Evolutionary conservation across 2,888 invertebrate species (phyloP).

Genomic region (Saturnia japonica): DNA sequence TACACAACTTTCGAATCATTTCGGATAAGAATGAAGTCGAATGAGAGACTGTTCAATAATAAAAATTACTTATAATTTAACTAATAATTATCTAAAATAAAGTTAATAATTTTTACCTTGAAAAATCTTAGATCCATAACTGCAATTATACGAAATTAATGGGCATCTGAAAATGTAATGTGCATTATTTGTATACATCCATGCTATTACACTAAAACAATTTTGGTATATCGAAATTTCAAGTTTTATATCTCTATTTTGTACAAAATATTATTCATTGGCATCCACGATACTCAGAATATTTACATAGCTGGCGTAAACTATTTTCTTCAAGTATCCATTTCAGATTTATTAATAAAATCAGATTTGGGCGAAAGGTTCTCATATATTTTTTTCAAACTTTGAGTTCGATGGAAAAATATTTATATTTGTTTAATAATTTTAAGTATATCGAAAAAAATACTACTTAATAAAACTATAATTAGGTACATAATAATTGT

Average conservation of each 20-base stretch:
- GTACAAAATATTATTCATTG: not conserved
- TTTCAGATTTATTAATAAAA: not conserved
- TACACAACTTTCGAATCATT: no score
- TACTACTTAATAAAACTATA: no score
- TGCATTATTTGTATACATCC: not conserved
- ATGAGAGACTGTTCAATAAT: no score
- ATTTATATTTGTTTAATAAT: not conserved
- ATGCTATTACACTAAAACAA: not conserved
- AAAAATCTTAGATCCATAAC: no score
- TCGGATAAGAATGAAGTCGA: no score
- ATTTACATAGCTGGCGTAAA: not conserved
- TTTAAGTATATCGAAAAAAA: no score
- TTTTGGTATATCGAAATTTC: not conserved
- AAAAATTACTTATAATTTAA: no score
- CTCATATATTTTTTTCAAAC: not conserved
- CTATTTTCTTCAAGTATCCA: not conserved
- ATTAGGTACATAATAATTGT: no score
- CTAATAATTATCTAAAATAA: no score
- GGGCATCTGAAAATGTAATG: no score
- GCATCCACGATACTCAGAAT: not conserved
- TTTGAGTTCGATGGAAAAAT: not conserved
- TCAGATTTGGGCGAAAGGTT: not conserved
- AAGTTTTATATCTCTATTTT: slow-evolving; percentile 3
- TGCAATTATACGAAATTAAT: no score
- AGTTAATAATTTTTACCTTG: no score